Base-by-base conservation (phyloP, 2,797 vertebrate species). In the Liasis olivaceus region DNA sequence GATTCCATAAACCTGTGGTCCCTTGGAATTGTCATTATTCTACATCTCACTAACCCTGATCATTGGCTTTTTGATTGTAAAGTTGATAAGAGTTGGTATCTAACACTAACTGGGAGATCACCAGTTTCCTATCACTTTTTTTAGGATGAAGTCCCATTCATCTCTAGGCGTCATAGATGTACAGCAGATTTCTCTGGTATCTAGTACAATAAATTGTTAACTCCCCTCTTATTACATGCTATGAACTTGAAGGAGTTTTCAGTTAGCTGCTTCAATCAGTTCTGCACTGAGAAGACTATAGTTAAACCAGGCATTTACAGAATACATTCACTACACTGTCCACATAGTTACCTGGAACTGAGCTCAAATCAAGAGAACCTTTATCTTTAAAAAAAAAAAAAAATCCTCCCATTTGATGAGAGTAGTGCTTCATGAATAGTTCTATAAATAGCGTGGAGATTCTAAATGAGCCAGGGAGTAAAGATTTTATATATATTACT, bases 401-500 rank as follows among this genome's bases (percentile, higher is more conserved):
- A 42, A 88, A 4, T 5, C 92, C 31, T 94, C 14, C 12, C 51
- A 31, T 2, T 85, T 4, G 0, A 28, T 91, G 54, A 64, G 69
- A 92, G 0, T 72, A 91, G 11, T 81, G 92, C 20, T 15, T 94
- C 31, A 85, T 93, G 87, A 87, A 89, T 47, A 85, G 2, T 85
- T 3, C 31, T 95, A 24, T 91, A 92, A 90, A 90, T 92, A 89
- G 66, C 2, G 8, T 60, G 88, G 0, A 2, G 47, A 26, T 93
- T 93, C 77, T 94, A 69, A 92, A 77, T 90, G 91, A 87, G 24
- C 14, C 15, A 42, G 5, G 89, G 24, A 90, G 4, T 84, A 88
- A 60, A 93, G 59, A 90, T 95, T 59, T 93, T 91, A 63, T 91
- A 24, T 28, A 91, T 92, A 15, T 0, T 15, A 91, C 31, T 95